A percentile compares a stretch with the other conserved stretches of the same genome.
Conservation (phyloP, 2,113 vertebrate species). For the Miniopterus natalensis region DNA sequence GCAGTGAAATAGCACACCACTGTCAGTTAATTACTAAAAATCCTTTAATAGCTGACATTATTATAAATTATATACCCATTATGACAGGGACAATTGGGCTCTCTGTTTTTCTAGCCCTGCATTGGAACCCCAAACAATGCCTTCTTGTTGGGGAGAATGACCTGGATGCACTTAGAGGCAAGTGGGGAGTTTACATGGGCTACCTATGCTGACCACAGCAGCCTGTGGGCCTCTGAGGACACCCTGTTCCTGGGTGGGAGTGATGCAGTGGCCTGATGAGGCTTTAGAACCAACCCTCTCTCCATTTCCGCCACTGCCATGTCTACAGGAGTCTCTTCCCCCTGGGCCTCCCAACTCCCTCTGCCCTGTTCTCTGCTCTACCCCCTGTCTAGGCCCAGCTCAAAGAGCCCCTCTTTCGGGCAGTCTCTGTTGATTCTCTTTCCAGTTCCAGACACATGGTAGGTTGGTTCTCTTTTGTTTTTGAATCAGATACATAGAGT, state of each 20-base stretch:
- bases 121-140: constrained; percentile 76
- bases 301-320: not conserved
- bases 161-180: constrained; percentile 57
- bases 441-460: not conserved
- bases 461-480: not conserved
- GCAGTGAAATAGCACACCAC: constrained; percentile 78
- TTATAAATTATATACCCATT: constrained; percentile 82
- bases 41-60: constrained; percentile 88
- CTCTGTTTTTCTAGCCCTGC: constrained; percentile 82
- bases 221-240: constrained; percentile 60
- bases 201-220: constrained; percentile 75
- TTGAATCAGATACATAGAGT: not conserved
- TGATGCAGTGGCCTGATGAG: not conserved
- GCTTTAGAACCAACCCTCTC: not conserved
- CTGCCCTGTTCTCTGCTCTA: not conserved
- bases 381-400: not conserved
- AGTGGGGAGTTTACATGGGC: constrained; percentile 17
- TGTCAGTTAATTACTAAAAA: constrained; percentile 85
- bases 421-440: not conserved
- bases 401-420: not conserved
- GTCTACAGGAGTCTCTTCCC: not conserved
- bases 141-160: constrained; percentile 77
- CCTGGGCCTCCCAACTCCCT: not conserved
- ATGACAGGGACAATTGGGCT: constrained; percentile 81
- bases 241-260: constrained; percentile 59